Evolutionary conservation across 2,888 invertebrate genomes (phyloP).

Genomic region (Aleiodes alternator): DNA sequence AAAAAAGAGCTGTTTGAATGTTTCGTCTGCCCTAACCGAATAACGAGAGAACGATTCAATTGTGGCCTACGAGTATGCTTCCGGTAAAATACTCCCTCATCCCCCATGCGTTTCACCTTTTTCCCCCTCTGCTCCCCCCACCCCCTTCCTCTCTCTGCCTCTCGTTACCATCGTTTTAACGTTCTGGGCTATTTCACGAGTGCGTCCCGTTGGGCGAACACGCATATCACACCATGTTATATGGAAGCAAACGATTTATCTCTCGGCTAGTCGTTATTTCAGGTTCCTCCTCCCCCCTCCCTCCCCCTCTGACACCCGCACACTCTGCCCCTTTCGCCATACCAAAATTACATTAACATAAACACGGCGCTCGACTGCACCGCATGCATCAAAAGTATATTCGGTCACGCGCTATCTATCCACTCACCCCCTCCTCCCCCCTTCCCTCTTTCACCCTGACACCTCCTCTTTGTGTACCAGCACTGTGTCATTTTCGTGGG

Average conservation of each 20-base stretch:
- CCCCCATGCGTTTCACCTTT: background rate
- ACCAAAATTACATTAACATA: conserved; percentile 50
- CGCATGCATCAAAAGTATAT: conserved; percentile 49
- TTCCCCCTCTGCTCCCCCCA: conserved; percentile 3
- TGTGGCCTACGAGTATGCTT: conserved; percentile 37
- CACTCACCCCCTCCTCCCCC: background rate
- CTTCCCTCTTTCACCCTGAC: background rate
- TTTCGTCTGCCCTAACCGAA: conserved; percentile 18
- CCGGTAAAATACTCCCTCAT: conserved; percentile 40
- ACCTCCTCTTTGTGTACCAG: background rate
- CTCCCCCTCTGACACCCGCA: background rate
- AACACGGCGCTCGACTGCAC: conserved; percentile 46
- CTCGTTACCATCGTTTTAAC: conserved; percentile 31
- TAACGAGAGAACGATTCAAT: conserved; percentile 44
- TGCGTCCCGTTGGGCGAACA: conserved; percentile 36
- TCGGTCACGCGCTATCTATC: conserved; percentile 40
- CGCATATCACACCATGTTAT: conserved; percentile 40
- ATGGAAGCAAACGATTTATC: conserved; percentile 48
- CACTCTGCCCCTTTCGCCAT: background rate
- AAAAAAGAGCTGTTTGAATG: conserved; percentile 22
- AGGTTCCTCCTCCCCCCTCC: conserved; percentile 35
- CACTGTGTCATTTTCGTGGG: conserved; percentile 17
- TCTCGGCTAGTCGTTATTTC: conserved; percentile 48
- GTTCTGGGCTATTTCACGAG: conserved; percentile 31
- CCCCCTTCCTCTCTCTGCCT: background rate